A percentile compares a stretch with the other conserved stretches of the same genome.
phyloP scores from a whole-genome alignment of 2,113 vertebrate species.

The Coreoperca whiteheadi region DNA sequence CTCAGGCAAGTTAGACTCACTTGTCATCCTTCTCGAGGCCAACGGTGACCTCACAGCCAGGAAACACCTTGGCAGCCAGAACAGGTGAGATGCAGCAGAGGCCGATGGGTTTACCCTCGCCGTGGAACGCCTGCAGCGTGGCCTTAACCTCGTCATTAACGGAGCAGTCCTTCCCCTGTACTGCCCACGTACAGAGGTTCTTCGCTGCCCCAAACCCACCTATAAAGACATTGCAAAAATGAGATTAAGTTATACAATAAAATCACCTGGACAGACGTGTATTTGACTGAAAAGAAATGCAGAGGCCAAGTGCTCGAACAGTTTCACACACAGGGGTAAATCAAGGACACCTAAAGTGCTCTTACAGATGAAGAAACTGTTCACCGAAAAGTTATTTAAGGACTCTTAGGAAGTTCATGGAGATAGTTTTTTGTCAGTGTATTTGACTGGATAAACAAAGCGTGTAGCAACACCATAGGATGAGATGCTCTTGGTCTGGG shows the following conservation, averaged over 20 bases:
- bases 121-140: constrained; percentile 83
- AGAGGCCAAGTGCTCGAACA: too few relatives aligned
- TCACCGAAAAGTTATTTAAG: not conserved
- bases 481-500: not conserved
- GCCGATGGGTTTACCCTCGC: constrained; percentile 85
- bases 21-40: constrained; percentile 83
- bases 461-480: too few relatives aligned
- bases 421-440: not conserved
- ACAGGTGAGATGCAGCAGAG: constrained; percentile 88
- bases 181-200: constrained; percentile 89
- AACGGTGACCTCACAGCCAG: constrained; percentile 86
- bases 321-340: too few relatives aligned
- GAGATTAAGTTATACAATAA: not conserved
- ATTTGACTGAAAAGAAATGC: too few relatives aligned
- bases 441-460: not conserved
- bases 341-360: too few relatives aligned
- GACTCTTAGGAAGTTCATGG: not conserved
- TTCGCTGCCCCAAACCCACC: constrained; percentile 88
- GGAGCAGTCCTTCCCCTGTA: constrained; percentile 86
- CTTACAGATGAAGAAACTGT: too few relatives aligned
- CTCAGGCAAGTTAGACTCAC: constrained; percentile 52
- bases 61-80: constrained; percentile 87
- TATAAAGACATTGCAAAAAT: constrained; percentile 28
- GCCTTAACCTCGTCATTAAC: constrained; percentile 82
- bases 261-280: not conserved